Percentiles rank a stretch among this genome's conserved stretches.
Evolutionary conservation across 2,797 vertebrate species (phyloP).

Genomic region (Chelidonichthys spinosus): DNA sequence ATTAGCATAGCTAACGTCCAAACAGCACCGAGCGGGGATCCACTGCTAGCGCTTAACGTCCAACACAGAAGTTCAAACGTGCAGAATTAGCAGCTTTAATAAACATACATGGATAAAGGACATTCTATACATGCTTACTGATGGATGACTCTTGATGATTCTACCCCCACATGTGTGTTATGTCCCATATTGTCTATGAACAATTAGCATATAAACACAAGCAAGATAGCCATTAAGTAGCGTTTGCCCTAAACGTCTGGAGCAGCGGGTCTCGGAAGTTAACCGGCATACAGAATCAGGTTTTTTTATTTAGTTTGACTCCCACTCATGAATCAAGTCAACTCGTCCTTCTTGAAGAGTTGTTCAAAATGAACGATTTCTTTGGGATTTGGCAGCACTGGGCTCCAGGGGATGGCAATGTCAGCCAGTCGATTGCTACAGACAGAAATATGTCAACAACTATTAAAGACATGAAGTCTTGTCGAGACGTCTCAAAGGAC

Average conservation of each 20-base stretch:
- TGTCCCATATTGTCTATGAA: too few relatives aligned
- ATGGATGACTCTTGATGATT: too few relatives aligned
- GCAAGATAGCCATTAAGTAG: too few relatives aligned
- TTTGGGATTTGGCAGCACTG: not conserved
- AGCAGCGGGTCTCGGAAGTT: too few relatives aligned
- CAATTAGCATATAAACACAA: too few relatives aligned
- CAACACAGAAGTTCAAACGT: not conserved
- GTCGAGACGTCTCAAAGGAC: not conserved
- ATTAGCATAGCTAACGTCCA: not conserved
- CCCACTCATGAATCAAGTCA: not conserved
- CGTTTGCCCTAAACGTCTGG: too few relatives aligned
- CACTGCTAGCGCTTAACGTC: too few relatives aligned
- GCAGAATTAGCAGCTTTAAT: not conserved
- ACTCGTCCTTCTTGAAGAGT: not conserved
- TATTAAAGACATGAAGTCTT: not conserved
- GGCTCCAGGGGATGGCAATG: not conserved
- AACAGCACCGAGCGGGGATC: not conserved
- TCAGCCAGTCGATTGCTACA: not conserved
- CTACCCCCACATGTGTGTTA: too few relatives aligned
- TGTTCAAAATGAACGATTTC: not conserved
- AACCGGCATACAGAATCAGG: not conserved
- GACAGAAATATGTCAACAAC: not conserved
- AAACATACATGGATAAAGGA: not conserved
- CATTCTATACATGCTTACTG: not conserved
- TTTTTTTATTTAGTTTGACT: not conserved